Evolutionary conservation across 2,797 vertebrate genomes (phyloP).

Genomic region (Coreius guichenoti): DNA sequence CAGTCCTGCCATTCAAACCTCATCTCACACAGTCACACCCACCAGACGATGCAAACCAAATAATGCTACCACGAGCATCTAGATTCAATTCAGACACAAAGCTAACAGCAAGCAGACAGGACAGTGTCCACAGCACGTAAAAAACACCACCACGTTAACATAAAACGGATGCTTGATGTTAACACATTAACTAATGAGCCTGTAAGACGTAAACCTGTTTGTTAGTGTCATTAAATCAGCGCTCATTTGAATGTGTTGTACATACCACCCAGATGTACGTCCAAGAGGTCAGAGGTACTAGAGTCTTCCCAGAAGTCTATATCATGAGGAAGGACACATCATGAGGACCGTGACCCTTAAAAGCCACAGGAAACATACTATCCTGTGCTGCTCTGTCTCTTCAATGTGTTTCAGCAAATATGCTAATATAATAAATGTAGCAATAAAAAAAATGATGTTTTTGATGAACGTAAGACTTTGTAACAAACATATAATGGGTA

Average conservation of each 20-base stretch:
- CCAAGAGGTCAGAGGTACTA: constrained; percentile 86
- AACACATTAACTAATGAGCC: not conserved
- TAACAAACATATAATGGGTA: not conserved
- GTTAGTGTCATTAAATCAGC: constrained; percentile 20
- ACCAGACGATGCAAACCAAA: not conserved
- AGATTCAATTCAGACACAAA: not conserved
- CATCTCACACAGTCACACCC: not conserved
- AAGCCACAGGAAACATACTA: not conserved
- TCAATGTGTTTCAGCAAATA: not conserved
- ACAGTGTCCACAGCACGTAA: not conserved
- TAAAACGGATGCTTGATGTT: not conserved
- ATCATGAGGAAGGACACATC: constrained; percentile 81
- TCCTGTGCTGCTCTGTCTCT: not conserved
- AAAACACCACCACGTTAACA: not conserved
- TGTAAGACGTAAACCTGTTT: not conserved
- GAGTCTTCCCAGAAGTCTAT: constrained; percentile 97
- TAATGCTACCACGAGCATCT: not conserved
- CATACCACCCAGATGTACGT: constrained; percentile 94
- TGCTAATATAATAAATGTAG: not conserved
- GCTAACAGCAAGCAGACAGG: not conserved
- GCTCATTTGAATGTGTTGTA: constrained; percentile 52
- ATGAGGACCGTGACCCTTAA: constrained; percentile 72
- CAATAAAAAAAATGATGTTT: not conserved
- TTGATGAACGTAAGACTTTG: not conserved
- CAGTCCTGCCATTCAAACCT: not conserved